Evolutionary conservation across 2,888 invertebrate species (phyloP).

Genomic region (Drosophila birchii): DNA sequence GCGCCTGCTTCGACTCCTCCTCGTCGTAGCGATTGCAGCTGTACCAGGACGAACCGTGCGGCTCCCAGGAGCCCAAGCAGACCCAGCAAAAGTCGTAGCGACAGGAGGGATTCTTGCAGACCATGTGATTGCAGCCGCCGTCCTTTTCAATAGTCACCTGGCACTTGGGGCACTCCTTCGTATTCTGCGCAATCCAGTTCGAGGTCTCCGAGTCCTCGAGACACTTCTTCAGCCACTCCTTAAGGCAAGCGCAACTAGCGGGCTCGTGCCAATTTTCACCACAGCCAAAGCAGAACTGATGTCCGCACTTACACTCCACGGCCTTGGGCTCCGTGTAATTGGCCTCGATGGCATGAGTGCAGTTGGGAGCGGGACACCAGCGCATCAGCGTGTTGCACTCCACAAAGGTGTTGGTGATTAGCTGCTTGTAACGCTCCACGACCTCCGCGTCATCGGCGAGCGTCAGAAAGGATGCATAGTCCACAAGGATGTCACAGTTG

Average conservation of each 20-base stretch:
- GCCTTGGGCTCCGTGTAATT: slow-evolving; percentile 95
- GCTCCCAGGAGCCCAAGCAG: slow-evolving; percentile 99
- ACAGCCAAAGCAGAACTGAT: slow-evolving; percentile 97
- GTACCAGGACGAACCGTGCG: slow-evolving; percentile 99
- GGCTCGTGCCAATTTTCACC: slow-evolving; percentile 99
- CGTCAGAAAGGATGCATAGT: slow-evolving; percentile 97
- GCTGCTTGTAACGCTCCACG: slow-evolving; percentile 96
- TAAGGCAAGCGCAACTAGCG: slow-evolving; percentile 95
- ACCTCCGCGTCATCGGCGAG: slow-evolving; percentile 94
- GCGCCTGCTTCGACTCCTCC: slow-evolving; percentile 97
- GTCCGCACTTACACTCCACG: slow-evolving; percentile 96
- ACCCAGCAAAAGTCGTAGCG: slow-evolving; percentile 99
- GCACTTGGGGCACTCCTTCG: slow-evolving; percentile 99
- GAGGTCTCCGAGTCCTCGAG: slow-evolving; percentile 99
- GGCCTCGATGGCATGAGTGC: slow-evolving; percentile 96
- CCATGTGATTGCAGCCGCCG: slow-evolving; percentile 99
- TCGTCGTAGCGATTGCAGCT: slow-evolving; percentile 99
- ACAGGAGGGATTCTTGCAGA: slow-evolving; percentile 98
- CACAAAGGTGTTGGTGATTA: slow-evolving; percentile 99
- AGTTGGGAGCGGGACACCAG: slow-evolving; percentile 99
- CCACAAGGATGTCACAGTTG: slow-evolving; percentile 98
- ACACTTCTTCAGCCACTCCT: slow-evolving; percentile 99
- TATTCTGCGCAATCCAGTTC: slow-evolving; percentile 99
- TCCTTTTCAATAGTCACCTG: slow-evolving; percentile 98
- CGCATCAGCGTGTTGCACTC: slow-evolving; percentile 98